Percentiles rank a stretch among this genome's conserved stretches.
phyloP scores from a whole-genome alignment of 1,140 invertebrate species.

The Antheraea mylitta region DNA sequence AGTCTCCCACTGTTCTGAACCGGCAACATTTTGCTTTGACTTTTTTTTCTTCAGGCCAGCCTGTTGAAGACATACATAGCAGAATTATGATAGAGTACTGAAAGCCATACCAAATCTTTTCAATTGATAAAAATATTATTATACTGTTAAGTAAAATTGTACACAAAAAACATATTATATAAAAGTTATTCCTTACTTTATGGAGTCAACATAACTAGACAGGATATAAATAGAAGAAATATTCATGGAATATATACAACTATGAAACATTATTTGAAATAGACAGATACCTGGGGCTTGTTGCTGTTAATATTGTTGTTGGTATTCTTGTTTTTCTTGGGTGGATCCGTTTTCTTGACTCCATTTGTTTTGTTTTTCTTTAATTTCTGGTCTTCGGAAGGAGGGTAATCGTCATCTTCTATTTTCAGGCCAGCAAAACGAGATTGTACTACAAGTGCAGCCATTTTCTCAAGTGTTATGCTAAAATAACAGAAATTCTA shows the following conservation, averaged over 20 bases:
- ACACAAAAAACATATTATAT: too few relatives aligned
- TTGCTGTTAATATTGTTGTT: slow-evolving; percentile 41
- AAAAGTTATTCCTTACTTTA: too few relatives aligned
- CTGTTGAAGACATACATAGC: slow-evolving; percentile 17
- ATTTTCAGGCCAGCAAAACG: slow-evolving; percentile 81
- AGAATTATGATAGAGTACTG: background rate
- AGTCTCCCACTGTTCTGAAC: slow-evolving; percentile 79
- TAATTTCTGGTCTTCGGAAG: slow-evolving; percentile 53
- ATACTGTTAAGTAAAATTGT: too few relatives aligned
- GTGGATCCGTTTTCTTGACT: slow-evolving; percentile 50
- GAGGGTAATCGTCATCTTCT: slow-evolving; percentile 79
- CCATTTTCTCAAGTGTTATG: slow-evolving; percentile 42
- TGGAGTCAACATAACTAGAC: too few relatives aligned
- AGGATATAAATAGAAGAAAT: too few relatives aligned
- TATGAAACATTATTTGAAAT: background rate
- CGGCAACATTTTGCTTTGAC: slow-evolving; percentile 52
- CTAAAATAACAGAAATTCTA: background rate
- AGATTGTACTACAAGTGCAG: slow-evolving; percentile 80
- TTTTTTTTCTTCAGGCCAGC: slow-evolving; percentile 64
- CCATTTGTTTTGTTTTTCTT: slow-evolving; percentile 53
- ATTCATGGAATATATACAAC: too few relatives aligned
- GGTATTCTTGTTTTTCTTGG: slow-evolving; percentile 52
- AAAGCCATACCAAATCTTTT: too few relatives aligned
- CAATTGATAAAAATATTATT: too few relatives aligned
- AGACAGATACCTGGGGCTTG: slow-evolving; percentile 48